A percentile compares a stretch with the other conserved stretches of the same genome.
Conservation (phyloP, 2,113 vertebrate genomes). For the Myocastor coypus region DNA sequence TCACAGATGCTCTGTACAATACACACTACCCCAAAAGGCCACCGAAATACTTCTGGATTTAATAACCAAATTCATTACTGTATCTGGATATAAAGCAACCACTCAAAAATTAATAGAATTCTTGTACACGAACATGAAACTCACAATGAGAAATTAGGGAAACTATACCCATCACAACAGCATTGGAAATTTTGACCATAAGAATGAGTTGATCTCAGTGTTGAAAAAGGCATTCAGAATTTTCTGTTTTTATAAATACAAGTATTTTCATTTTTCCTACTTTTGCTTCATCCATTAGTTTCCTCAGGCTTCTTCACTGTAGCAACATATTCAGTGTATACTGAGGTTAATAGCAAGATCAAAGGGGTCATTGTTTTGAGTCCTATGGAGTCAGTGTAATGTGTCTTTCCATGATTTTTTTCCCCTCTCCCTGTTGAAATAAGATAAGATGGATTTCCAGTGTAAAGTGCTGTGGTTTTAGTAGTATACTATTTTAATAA, state of each 20-base stretch:
- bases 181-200: neutral
- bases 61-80: too few relatives aligned
- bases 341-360: neutral
- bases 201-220: neutral
- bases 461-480: slow-evolving; percentile 22
- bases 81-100: too few relatives aligned
- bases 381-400: neutral
- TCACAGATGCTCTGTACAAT: too few relatives aligned
- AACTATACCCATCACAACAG: too few relatives aligned
- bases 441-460: neutral
- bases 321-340: neutral
- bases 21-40: too few relatives aligned
- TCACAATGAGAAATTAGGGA: too few relatives aligned
- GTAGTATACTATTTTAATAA: slow-evolving; percentile 2
- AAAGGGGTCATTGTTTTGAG: neutral
- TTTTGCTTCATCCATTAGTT: neutral
- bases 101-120: too few relatives aligned
- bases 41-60: too few relatives aligned
- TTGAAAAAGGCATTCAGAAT: neutral
- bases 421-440: neutral
- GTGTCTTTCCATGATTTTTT: neutral
- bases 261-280: neutral
- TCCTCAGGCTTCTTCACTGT: neutral
- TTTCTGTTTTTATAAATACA: slow-evolving; percentile 11
- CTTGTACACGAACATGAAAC: too few relatives aligned